A percentile compares a stretch with the other conserved stretches of the same genome.
These are phyloP conservation scores for Rhabdomys dilectus DNA, from an alignment of 2,113 vertebrate genomes.

Conservation along the genomic window DNA sequence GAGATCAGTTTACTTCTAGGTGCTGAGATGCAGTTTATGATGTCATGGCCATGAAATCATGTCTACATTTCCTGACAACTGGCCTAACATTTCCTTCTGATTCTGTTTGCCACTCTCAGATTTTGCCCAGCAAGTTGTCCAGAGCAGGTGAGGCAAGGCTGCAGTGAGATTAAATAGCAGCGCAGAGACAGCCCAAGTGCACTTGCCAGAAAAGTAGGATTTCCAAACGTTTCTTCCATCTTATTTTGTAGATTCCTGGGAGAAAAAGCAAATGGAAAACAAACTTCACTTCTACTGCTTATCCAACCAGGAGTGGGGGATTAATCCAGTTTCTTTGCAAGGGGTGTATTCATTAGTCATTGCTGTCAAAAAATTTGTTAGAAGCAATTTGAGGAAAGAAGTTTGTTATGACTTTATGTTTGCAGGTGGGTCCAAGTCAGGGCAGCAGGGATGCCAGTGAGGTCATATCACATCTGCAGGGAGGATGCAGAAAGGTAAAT, in stretches of 20 bases:
- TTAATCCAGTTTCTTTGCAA: not conserved
- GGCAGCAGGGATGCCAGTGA: not conserved
- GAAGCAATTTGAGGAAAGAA: not conserved
- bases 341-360: not conserved
- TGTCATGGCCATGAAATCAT: not conserved
- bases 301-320: not conserved
- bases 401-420: not conserved
- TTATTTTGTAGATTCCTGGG: not conserved
- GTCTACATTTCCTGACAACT: not conserved
- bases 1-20: conserved; percentile 4
- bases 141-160: not conserved
- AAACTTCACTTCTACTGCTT: not conserved
- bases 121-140: not conserved
- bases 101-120: not conserved
- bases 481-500: not conserved
- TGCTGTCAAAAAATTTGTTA: not conserved
- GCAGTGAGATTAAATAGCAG: not conserved
- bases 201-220: not conserved
- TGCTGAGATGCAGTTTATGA: not conserved
- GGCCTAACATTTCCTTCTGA: conserved; percentile 22
- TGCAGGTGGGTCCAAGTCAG: not conserved
- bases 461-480: not conserved
- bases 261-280: conserved; percentile 4
- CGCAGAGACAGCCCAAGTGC: not conserved
- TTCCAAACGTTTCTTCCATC: not conserved